Evolutionary conservation across 2,113 vertebrate species (phyloP).

Genomic region (Plestiodon gilberti): DNA sequence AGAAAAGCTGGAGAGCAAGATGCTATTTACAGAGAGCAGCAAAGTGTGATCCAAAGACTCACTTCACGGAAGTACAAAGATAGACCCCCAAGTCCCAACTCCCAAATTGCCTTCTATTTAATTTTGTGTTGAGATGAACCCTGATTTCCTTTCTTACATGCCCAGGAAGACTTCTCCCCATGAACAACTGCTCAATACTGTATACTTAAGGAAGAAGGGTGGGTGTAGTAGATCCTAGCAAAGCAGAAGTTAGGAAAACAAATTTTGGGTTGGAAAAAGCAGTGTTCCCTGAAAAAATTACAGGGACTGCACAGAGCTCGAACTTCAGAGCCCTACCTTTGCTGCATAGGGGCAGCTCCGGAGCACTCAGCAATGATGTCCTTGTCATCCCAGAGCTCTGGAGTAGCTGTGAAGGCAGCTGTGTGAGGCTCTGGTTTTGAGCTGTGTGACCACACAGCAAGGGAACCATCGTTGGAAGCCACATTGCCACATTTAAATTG

Average conservation of each 20-base stretch:
- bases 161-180: no score
- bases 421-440: no score
- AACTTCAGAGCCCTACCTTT: no score
- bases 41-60: background rate
- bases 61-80: background rate
- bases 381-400: no score
- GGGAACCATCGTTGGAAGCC: background rate
- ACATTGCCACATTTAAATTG: background rate
- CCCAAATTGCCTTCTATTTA: background rate
- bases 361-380: no score
- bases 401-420: no score
- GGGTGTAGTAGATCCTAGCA: background rate
- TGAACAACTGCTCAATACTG: background rate
- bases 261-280: no score
- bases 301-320: no score
- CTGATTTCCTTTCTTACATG: background rate
- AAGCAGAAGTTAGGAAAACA: background rate
- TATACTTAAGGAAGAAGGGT: background rate
- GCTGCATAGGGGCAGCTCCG: no score
- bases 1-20: background rate
- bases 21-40: background rate
- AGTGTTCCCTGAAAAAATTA: no score
- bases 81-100: background rate
- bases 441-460: no score
- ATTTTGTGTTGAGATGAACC: background rate